Percentiles rank a stretch among this genome's conserved stretches.
These are phyloP conservation scores for Drosophila varians DNA, from an alignment of 1,140 invertebrate species.

Conservation along the genomic window DNA sequence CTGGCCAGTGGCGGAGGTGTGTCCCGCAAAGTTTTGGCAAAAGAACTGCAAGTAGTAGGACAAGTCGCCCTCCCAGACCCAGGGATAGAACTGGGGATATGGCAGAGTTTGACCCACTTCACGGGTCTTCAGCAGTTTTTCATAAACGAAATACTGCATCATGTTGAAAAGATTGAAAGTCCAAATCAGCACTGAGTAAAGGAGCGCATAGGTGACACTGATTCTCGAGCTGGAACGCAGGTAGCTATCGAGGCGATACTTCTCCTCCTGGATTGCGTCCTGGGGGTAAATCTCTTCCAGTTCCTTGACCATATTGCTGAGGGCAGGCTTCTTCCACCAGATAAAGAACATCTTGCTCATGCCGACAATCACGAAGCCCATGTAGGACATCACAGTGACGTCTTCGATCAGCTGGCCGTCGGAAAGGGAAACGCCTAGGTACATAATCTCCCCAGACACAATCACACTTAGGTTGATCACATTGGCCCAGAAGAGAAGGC, in stretches of 20 bases:
- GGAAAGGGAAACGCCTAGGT: slow-evolving; percentile 39
- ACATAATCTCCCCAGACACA: slow-evolving; percentile 39
- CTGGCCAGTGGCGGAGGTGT: slow-evolving; percentile 68
- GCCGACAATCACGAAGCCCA: slow-evolving; percentile 65
- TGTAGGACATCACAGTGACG: slow-evolving; percentile 68
- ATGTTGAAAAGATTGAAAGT: slow-evolving; percentile 70
- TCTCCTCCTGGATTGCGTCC: slow-evolving; percentile 17
- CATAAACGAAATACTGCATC: slow-evolving; percentile 62
- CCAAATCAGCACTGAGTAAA: slow-evolving; percentile 71
- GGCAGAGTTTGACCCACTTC: slow-evolving; percentile 50
- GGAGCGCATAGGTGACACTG: slow-evolving; percentile 53
- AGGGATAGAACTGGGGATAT: slow-evolving; percentile 60
- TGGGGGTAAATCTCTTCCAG: slow-evolving; percentile 60
- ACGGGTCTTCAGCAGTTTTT: slow-evolving; percentile 44
- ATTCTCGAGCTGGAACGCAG: slow-evolving; percentile 42
- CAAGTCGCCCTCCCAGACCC: slow-evolving; percentile 54
- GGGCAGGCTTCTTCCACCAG: slow-evolving; percentile 46
- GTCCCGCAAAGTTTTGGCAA: slow-evolving; percentile 54
- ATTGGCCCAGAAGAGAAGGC: slow-evolving; percentile 54
- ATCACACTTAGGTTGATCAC: slow-evolving; percentile 45
- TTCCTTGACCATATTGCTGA: slow-evolving; percentile 48
- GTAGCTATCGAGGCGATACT: slow-evolving; percentile 46
- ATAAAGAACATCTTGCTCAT: slow-evolving; percentile 67
- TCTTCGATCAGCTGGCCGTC: slow-evolving; percentile 45
- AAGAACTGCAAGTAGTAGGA: slow-evolving; percentile 54